phyloP scores from a whole-genome alignment of 2,113 vertebrate species.

The Neolamprologus ventralis region DNA sequence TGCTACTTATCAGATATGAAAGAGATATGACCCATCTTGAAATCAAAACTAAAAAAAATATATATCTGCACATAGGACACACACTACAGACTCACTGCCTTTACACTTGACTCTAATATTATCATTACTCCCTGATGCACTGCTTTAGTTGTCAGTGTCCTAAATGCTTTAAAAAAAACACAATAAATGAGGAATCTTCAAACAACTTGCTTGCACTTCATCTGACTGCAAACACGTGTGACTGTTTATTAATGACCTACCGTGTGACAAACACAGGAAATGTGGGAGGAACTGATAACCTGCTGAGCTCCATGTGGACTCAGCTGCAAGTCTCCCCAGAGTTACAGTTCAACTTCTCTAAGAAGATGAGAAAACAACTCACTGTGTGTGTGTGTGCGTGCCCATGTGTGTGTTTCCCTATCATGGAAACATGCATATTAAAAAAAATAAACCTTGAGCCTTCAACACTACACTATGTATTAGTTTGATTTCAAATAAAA shows the following conservation, averaged over 20 bases:
- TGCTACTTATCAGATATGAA: not conserved
- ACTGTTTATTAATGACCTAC: not conserved
- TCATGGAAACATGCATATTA: not conserved
- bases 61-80: not conserved
- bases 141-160: not conserved
- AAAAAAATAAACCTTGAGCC: not conserved
- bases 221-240: not conserved
- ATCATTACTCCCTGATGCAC: not conserved
- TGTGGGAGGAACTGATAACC: not conserved
- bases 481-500: not conserved
- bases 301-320: constrained; percentile 35
- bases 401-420: not conserved
- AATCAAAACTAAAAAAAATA: not conserved
- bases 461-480: not conserved
- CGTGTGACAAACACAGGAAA: not conserved
- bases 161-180: not conserved
- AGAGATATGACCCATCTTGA: not conserved
- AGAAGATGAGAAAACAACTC: not conserved
- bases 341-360: not conserved
- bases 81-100: not conserved
- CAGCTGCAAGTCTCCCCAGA: constrained; percentile 22
- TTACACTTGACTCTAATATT: not conserved
- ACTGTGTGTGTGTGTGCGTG: not conserved
- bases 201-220: not conserved
- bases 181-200: not conserved